Evolutionary conservation across 1,140 invertebrate species (phyloP), one percentile per base, ranked within the genome.

Genomic region (Pteromalus puparum): DNA sequence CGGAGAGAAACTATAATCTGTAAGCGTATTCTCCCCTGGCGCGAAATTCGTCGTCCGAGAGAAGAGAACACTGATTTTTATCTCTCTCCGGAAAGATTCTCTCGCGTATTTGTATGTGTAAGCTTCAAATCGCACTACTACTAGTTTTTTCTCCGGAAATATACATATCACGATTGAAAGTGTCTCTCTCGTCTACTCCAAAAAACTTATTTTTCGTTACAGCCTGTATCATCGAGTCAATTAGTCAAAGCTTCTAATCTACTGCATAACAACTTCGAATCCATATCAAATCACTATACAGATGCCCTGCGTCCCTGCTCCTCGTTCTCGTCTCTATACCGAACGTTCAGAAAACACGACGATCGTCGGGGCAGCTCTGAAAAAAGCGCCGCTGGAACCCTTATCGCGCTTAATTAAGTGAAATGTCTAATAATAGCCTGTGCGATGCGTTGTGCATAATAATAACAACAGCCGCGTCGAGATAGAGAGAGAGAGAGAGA

Each of bases 391-490:
- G 48, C 4, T 21, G 53, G 18, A 26, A 38, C 24, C 42, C 67
- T 72, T 81, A 81, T 81, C 67, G 15, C 38, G 26, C 21, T 30
- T 81, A 73, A 81, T 81, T 53, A 73, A 61, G 18, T n/a, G 28
- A 26, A 46, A 28, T 73, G 46, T 21, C 38, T 80, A 80, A 42
- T 46, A 70, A 80, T 70, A 70, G 65, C 21, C 21, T n/a, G 38
- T 9, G 38, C 6, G 38, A 42, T 42, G 53, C 53, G 53, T 6
- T 61, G 2, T 61, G 53, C 53, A 61, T 61, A 61, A 61, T 61
- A 61, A 61, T 61, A 61, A 61, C 21, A 61, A 21, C 13, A 53
- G 21, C 21, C 18, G 21, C 10, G 10, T 9, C 38, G 53, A 61
- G 53, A 61, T 53, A 53, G 15, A 61, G 53, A 6, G 53, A 2